These are phyloP conservation scores for Hirundichthys speculiger DNA, from an alignment of 2,113 vertebrate genomes.

Conservation along the genomic window DNA sequence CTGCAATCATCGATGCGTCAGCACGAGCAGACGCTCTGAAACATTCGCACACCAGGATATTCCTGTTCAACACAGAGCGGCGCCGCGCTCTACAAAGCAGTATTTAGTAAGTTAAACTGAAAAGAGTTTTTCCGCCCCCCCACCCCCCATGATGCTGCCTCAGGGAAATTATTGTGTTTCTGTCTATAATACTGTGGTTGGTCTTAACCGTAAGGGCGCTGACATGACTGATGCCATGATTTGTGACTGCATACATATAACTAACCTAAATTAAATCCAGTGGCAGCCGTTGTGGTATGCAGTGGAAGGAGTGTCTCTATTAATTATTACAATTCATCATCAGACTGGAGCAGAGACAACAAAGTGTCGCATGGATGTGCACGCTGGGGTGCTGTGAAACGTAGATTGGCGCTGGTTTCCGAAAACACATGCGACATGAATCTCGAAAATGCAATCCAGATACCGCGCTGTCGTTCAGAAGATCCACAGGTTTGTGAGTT, in stretches of 20 bases:
- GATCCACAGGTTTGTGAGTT: conserved; percentile 13
- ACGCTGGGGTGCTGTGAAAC: conserved; percentile 16
- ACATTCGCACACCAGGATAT: not conserved
- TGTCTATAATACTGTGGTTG: not conserved
- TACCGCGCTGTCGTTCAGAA: conserved; percentile 6
- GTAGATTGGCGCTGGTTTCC: conserved; percentile 18
- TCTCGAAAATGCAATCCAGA: conserved; percentile 42
- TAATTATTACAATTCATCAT: conserved; percentile 71
- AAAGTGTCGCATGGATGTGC: conserved; percentile 23
- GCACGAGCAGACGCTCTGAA: not conserved
- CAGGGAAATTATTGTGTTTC: not conserved
- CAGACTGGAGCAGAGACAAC: conserved; percentile 30
- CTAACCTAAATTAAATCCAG: conserved; percentile 2
- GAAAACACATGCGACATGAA: conserved; percentile 18
- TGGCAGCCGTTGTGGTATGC: not conserved
- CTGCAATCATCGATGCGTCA: not conserved
- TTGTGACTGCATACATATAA: not conserved
- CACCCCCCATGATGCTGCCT: not conserved
- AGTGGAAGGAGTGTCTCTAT: conserved; percentile 29
- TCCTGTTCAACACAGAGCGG: not conserved
- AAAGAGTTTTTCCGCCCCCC: not conserved
- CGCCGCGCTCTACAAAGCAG: conserved; percentile 2
- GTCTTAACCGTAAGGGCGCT: not conserved
- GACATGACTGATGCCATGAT: not conserved
- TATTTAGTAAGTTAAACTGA: not conserved